Evolutionary conservation across 2,888 invertebrate species (phyloP), one percentile per base, ranked within the genome.

Genomic region (Drosophila meridionalis): DNA sequence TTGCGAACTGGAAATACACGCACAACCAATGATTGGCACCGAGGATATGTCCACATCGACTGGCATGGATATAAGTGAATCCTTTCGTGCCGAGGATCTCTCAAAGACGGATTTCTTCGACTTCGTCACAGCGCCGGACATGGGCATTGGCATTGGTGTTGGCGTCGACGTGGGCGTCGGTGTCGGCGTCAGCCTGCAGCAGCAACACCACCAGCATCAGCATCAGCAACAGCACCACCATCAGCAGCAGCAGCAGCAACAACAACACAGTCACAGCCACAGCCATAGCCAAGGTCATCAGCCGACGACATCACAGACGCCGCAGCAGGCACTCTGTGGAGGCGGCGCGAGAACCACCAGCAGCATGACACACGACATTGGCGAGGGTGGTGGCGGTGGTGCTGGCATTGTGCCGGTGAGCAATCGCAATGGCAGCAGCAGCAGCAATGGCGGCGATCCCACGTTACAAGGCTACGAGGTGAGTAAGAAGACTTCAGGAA

Each of bases 61-160:
- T 87, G 93, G 93, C 94, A 97, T 97, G 97, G 97, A 97, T 95
- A 96, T 97, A 94, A 96, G 96, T 94, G 96, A 97, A 94, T 94
- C 95, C 87, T 95, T 96, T 93, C 94, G 95, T 84, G 95, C 96
- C 92, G 96, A 97, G 93, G 97, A 97, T 94, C 94, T 97, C 93
- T 95, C 96, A 89, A 97, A 97, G 94, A 96, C 97, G 83, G 97
- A 97, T 94, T 97, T 97, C 94, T 97, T 97, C 94, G 97, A 97
- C 94, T 97, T 97, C 94, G 97, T 97, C 76, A 96, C 97, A 62
- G 96, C 96, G 55, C 96, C 97, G 70, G 96, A 96, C 89, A 95
- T 96, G 90, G 92, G 93, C 64, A 93, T 93, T 73, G 93, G 92
- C 56, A 91, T 93, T 57, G 93, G 93, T 9, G 92, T 92, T 36